These are phyloP conservation scores for Pluvialis apricaria DNA, from an alignment of 2,113 vertebrate genomes.

Conservation along the genomic window DNA sequence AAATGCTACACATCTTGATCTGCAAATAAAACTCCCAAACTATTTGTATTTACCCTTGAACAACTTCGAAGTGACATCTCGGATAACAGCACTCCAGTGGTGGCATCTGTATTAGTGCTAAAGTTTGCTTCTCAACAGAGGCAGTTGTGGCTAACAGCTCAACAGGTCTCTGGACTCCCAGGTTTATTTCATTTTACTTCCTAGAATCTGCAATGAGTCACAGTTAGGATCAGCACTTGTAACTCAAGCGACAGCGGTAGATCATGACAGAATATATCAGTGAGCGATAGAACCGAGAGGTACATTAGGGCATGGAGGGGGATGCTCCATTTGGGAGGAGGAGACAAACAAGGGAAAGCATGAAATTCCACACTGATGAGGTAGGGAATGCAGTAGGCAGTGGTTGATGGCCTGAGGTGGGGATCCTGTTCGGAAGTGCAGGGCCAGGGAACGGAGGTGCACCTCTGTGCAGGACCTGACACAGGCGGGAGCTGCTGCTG, in stretches of 20 bases:
- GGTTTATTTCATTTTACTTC: neutral
- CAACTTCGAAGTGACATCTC: neutral
- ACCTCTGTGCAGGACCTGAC: neutral
- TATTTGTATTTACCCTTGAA: neutral
- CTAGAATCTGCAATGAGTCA: neutral
- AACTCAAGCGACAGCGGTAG: neutral
- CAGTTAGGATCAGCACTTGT: neutral
- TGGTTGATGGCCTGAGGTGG: neutral
- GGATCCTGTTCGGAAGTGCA: neutral
- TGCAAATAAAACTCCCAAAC: neutral
- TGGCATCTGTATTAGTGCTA: neutral
- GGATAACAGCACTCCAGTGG: neutral
- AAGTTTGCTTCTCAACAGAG: neutral
- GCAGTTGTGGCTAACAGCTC: neutral
- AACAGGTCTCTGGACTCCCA: neutral
- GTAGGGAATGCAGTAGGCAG: neutral
- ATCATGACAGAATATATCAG: neutral
- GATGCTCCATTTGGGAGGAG: neutral
- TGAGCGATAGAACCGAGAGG: neutral
- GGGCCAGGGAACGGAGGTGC: neutral
- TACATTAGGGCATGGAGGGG: neutral
- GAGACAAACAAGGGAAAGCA: neutral
- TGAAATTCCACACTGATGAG: neutral
- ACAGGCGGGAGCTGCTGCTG: neutral
- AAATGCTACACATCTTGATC: neutral